These are phyloP conservation scores for Chloromyia formosa DNA, from an alignment of 2,888 invertebrate species.

Conservation along the genomic window DNA sequence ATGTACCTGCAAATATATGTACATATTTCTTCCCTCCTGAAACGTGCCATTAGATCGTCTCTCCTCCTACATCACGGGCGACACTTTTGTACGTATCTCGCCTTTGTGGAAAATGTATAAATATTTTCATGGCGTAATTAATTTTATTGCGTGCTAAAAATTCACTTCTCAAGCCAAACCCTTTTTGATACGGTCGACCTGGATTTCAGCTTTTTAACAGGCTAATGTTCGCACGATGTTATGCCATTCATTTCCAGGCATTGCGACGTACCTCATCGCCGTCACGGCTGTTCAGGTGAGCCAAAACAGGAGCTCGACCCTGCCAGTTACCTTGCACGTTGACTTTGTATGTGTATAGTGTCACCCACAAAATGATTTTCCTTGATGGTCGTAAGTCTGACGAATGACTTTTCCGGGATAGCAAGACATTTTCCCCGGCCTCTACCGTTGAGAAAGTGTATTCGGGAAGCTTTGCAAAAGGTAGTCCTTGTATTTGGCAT, in stretches of 20 bases:
- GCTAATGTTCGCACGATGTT: conserved; percentile 49
- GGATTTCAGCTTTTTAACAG: conserved; percentile 29
- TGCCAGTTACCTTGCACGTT: not conserved
- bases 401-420: conserved; percentile 34
- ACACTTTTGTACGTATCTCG: not conserved
- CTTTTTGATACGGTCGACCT: conserved; percentile 35
- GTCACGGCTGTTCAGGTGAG: not conserved
- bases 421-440: conserved; percentile 29
- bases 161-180: conserved; percentile 39
- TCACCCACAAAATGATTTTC: conserved; percentile 39
- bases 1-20: not conserved
- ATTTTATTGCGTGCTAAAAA: conserved; percentile 61
- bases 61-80: not conserved
- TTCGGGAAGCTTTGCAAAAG: not conserved
- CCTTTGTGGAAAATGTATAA: conserved; percentile 1
- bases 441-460: too few species aligned
- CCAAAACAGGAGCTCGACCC: not conserved
- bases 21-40: not conserved
- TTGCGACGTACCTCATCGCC: not conserved
- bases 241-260: conserved; percentile 44
- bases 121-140: conserved; percentile 58
- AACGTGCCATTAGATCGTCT: not conserved
- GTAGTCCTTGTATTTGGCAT: not conserved
- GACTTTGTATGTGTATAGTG: conserved; percentile 3
- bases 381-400: conserved; percentile 35